Evolutionary conservation across 2,797 vertebrate genomes (phyloP).

Genomic region (Phoebastria nigripes): DNA sequence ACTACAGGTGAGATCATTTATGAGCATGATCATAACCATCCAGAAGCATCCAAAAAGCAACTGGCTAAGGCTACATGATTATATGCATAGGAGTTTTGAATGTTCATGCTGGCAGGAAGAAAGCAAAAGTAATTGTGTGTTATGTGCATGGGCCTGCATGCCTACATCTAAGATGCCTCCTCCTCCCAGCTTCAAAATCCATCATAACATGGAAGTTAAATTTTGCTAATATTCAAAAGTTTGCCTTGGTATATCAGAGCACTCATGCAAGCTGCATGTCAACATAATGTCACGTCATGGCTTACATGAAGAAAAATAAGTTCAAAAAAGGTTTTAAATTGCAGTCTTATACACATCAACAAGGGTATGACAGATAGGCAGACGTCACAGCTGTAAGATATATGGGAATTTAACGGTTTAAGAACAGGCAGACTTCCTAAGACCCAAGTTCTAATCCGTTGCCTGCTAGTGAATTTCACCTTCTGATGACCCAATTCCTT

Average conservation of each 20-base stretch:
- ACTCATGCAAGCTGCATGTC: not conserved
- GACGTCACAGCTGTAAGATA: not conserved
- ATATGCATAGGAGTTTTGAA: not conserved
- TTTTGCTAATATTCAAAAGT: not conserved
- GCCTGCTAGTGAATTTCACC: not conserved
- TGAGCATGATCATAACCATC: not conserved
- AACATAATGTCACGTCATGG: not conserved
- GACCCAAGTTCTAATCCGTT: not conserved
- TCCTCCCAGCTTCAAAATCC: not conserved
- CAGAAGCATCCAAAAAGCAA: not conserved
- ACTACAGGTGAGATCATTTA: not conserved
- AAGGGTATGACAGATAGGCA: not conserved
- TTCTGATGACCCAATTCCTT: not conserved
- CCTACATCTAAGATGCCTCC: not conserved
- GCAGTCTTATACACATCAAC: not conserved
- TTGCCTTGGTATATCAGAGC: not conserved
- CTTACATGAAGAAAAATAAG: not conserved
- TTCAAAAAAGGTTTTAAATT: not conserved
- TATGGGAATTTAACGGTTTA: not conserved
- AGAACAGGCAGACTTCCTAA: not conserved
- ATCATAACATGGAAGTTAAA: not conserved
- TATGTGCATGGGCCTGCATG: fast-evolving
- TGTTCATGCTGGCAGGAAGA: not conserved
- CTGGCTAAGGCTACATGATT: not conserved
- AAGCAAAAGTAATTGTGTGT: not conserved